These are phyloP conservation scores for Macropis europaea DNA, from an alignment of 2,888 invertebrate species.

Conservation along the genomic window DNA sequence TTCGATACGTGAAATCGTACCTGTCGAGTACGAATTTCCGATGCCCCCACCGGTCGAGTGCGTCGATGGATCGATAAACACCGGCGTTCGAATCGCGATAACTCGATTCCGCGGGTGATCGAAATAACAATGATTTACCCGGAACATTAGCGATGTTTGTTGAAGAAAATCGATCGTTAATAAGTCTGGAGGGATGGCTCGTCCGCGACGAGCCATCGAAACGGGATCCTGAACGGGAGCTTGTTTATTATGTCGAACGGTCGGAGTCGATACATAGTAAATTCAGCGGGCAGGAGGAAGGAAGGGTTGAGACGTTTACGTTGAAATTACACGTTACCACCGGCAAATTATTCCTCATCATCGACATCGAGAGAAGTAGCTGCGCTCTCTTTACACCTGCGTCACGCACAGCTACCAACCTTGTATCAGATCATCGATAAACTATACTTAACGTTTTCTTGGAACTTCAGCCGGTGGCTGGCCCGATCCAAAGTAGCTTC, in stretches of 20 bases:
- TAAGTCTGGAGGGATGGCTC: neutral
- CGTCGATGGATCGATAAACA: conserved; percentile 3
- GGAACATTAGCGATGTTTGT: conserved; percentile 4
- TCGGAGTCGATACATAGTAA: conserved; percentile 27
- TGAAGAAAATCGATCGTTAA: conserved; percentile 3
- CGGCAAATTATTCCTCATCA: conserved; percentile 44
- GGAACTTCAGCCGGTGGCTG: conserved; percentile 5
- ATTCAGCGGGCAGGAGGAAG: conserved; percentile 20
- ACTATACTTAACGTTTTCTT: conserved; percentile 44
- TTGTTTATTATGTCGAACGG: neutral
- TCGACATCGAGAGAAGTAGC: conserved; percentile 20
- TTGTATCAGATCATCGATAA: conserved; percentile 34
- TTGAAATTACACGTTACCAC: conserved; percentile 36
- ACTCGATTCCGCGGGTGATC: neutral
- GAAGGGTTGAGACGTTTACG: conserved; percentile 14
- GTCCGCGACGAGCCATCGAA: neutral
- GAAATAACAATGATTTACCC: too few relatives aligned
- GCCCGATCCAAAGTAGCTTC: neutral
- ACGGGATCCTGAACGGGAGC: neutral
- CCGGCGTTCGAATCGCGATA: neutral
- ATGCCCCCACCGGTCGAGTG: neutral
- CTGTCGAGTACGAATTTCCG: neutral
- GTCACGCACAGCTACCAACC: conserved; percentile 37
- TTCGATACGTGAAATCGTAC: conserved; percentile 15
- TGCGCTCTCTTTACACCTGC: conserved; percentile 43